phyloP scores from a whole-genome alignment of 2,113 vertebrate species.

The Columba livia region DNA sequence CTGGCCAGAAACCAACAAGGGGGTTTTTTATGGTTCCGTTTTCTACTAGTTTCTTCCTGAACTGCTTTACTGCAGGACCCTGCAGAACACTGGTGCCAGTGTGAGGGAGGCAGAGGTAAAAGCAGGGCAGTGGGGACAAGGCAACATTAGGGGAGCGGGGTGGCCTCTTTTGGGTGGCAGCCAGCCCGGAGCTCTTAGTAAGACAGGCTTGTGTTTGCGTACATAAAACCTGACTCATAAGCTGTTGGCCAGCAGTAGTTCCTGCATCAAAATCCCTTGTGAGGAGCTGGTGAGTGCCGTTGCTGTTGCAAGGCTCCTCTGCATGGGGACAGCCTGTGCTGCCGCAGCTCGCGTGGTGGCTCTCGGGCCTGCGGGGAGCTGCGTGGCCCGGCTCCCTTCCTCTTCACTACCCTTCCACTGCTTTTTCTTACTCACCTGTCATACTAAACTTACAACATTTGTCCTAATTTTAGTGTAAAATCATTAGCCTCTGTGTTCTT shows the following conservation, averaged over 20 bases:
- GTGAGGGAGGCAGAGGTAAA: fast-evolving
- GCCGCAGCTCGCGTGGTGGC: not conserved
- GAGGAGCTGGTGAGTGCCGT: not conserved
- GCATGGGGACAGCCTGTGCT: fast-evolving
- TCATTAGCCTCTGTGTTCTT: not conserved
- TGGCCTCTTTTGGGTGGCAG: not conserved
- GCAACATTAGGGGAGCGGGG: not conserved
- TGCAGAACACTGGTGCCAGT: fast-evolving
- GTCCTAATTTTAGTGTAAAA: not conserved
- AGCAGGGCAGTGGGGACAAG: not conserved
- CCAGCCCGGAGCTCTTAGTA: not conserved
- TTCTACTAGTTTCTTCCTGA: not conserved
- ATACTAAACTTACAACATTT: not conserved
- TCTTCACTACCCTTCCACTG: not conserved
- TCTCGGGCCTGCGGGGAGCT: fast-evolving
- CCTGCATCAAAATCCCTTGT: not conserved
- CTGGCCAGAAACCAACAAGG: not conserved
- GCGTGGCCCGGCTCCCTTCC: not conserved
- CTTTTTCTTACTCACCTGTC: not conserved
- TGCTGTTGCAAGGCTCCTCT: not conserved
- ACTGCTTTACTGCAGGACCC: not conserved
- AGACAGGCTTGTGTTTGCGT: not conserved
- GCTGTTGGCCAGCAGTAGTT: not conserved
- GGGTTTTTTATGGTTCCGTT: not conserved
- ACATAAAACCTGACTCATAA: not conserved